Evolutionary conservation across 2,113 vertebrate genomes (phyloP).

Genomic region (Semicossyphus pulcher): DNA sequence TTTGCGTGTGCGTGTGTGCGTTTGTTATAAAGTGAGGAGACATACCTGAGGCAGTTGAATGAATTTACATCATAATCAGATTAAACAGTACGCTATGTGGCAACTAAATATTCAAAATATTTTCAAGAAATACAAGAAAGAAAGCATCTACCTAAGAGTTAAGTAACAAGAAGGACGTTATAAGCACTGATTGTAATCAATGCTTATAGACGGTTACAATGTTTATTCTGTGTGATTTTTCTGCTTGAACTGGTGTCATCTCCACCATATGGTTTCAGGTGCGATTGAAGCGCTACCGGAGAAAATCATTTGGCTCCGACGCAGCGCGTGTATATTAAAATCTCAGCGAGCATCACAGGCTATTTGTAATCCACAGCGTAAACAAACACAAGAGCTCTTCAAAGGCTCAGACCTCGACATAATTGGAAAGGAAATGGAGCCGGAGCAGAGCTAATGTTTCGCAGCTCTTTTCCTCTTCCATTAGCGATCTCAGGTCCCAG

Average conservation of each 20-base stretch:
- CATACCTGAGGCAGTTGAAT: constrained; percentile 53
- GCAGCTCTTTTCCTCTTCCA: constrained; percentile 53
- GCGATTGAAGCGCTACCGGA: constrained; percentile 24
- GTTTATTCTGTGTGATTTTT: constrained; percentile 1
- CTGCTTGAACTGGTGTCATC: constrained; percentile 13
- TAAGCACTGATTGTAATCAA: neutral
- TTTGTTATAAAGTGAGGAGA: constrained; percentile 50
- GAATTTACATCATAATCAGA: constrained; percentile 58
- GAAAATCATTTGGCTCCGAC: constrained; percentile 51
- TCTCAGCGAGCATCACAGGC: constrained; percentile 64
- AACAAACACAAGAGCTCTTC: constrained; percentile 76
- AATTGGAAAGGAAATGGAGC: constrained; percentile 77
- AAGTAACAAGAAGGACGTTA: neutral
- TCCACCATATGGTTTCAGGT: constrained; percentile 23
- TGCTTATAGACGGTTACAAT: neutral
- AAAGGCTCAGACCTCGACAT: constrained; percentile 65
- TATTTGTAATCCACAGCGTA: constrained; percentile 63
- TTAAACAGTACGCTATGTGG: constrained; percentile 10
- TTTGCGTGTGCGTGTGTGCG: neutral
- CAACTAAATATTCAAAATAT: constrained; percentile 2
- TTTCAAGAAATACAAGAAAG: neutral
- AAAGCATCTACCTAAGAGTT: constrained; percentile 1
- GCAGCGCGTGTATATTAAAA: constrained; percentile 58
- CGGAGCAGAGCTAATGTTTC: constrained; percentile 56
- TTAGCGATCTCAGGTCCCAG: constrained; percentile 60